These are phyloP conservation scores for Ciconia boyciana DNA, from an alignment of 2,113 vertebrate genomes.

Conservation along the genomic window DNA sequence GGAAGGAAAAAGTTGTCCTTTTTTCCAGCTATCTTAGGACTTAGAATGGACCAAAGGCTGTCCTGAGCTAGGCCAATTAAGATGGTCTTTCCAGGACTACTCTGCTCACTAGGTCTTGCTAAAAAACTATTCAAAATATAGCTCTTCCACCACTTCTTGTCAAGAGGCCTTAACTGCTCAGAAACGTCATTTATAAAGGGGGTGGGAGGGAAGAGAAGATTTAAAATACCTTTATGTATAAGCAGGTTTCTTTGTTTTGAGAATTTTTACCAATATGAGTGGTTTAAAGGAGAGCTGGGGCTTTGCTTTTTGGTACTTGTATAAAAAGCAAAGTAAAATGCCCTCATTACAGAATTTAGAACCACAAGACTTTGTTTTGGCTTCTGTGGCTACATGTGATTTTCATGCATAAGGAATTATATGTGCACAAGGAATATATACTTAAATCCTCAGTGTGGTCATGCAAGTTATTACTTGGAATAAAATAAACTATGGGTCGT, in stretches of 20 bases:
- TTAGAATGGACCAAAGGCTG: neutral
- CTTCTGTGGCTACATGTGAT: neutral
- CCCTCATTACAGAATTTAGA: neutral
- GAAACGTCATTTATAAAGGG: neutral
- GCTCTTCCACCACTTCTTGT: neutral
- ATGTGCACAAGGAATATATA: neutral
- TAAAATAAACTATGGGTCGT: neutral
- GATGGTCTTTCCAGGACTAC: neutral
- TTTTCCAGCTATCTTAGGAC: neutral
- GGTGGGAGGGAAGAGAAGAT: neutral
- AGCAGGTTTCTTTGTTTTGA: neutral
- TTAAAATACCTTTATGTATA: neutral
- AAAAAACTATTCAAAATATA: neutral
- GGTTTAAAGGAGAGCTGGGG: neutral
- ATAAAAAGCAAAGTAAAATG: neutral
- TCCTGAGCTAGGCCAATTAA: neutral
- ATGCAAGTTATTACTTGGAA: neutral
- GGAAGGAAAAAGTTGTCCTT: neutral
- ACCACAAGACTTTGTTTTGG: neutral
- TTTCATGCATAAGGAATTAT: neutral
- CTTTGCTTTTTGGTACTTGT: neutral
- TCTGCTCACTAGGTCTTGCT: neutral
- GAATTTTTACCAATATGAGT: neutral
- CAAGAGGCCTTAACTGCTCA: neutral
- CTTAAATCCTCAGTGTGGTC: neutral